Evolutionary conservation across 2,888 invertebrate species (phyloP).

Genomic region (Thymelicus sylvestris): DNA sequence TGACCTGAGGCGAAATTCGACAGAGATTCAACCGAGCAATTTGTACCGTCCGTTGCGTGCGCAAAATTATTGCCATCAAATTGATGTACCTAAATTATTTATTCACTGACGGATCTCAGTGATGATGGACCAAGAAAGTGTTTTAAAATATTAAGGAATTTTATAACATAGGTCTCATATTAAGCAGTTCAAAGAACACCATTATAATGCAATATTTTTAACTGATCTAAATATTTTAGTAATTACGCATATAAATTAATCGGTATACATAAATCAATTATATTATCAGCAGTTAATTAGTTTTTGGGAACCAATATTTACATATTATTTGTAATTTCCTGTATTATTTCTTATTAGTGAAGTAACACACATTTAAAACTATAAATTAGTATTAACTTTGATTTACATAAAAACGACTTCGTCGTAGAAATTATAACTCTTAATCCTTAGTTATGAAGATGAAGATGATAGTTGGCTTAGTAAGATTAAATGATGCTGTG

Average conservation of each 20-base stretch:
- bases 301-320: background rate
- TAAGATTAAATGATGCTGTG: background rate
- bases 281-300: background rate
- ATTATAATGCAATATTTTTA: too few relatives aligned
- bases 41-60: slow-evolving; percentile 67
- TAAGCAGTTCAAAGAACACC: too few relatives aligned
- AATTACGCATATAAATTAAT: background rate
- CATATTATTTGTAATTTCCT: background rate
- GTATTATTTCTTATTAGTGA: background rate
- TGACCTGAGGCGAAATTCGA: slow-evolving; percentile 58
- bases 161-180: background rate
- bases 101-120: slow-evolving; percentile 8
- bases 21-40: slow-evolving; percentile 50
- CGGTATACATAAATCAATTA: background rate
- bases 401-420: background rate
- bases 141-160: background rate
- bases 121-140: background rate
- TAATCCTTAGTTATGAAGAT: slow-evolving; percentile 1
- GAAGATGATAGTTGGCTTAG: background rate
- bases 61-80: slow-evolving; percentile 49
- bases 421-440: background rate
- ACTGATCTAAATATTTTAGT: too few relatives aligned
- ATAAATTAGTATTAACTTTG: slow-evolving; percentile 3
- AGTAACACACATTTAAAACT: background rate
- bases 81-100: slow-evolving; percentile 34